Conservation (phyloP, 37 sponge, comb jelly and placozoan genomes). For the Agelas oroides region DNA sequence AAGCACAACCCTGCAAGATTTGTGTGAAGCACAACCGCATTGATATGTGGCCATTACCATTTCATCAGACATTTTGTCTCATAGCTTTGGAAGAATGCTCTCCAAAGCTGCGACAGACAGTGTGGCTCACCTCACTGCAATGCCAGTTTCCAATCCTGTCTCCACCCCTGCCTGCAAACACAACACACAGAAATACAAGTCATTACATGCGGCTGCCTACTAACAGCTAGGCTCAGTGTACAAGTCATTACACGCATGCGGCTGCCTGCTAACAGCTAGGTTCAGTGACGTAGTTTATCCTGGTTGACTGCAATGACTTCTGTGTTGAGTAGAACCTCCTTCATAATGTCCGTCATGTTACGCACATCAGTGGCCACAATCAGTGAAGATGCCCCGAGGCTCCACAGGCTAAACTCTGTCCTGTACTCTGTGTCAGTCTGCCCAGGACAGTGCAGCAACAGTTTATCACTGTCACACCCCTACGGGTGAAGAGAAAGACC, state of each 20-base stretch:
- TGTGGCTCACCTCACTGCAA: slow-evolving; percentile 33
- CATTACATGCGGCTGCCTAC: too few relatives aligned
- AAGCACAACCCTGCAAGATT: neutral
- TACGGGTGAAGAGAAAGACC: neutral
- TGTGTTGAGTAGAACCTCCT: slow-evolving; percentile 72
- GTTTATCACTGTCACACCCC: slow-evolving; percentile 56
- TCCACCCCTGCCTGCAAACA: slow-evolving; percentile 41
- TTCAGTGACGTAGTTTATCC: slow-evolving; percentile 58
- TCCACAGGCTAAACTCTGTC: slow-evolving; percentile 88
- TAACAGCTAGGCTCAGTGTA: neutral
- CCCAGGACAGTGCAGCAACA: slow-evolving; percentile 73
- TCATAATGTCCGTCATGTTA: slow-evolving; percentile 77
- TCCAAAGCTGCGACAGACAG: too few relatives aligned
- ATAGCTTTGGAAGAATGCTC: too few relatives aligned
- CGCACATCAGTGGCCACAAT: slow-evolving; percentile 82
- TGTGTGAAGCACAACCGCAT: too few relatives aligned
- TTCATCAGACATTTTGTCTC: too few relatives aligned
- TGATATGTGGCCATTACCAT: too few relatives aligned
- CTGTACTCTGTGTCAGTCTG: slow-evolving; percentile 83
- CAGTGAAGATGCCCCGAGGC: slow-evolving; percentile 66
- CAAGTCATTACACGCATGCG: too few relatives aligned
- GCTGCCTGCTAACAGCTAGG: neutral
- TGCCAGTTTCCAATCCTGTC: slow-evolving; percentile 44
- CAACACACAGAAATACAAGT: too few relatives aligned
- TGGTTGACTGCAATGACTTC: slow-evolving; percentile 85